phyloP scores from a whole-genome alignment of 1,140 invertebrate genomes.

The Tetragnatha versicolor region DNA sequence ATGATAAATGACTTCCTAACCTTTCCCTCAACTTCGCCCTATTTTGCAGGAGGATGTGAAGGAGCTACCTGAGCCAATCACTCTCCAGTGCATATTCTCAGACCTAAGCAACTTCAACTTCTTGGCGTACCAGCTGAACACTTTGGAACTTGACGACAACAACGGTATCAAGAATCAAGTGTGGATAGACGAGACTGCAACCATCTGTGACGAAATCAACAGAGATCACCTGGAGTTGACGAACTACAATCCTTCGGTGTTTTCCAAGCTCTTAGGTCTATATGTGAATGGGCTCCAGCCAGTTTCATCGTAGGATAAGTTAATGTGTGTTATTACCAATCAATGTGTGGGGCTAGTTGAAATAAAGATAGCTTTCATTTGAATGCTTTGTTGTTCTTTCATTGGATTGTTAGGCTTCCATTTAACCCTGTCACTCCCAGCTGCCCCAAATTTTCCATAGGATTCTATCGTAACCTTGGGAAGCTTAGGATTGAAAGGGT shows the following conservation, averaged over 20 bases:
- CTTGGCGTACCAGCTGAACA: slow-evolving; percentile 55
- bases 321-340: no score
- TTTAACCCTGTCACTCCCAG: no score
- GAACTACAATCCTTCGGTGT: slow-evolving; percentile 34
- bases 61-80: slow-evolving; percentile 42
- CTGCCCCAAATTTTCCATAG: no score
- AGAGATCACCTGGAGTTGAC: slow-evolving; percentile 3
- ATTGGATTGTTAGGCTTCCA: no score
- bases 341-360: no score
- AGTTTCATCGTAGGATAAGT: no score
- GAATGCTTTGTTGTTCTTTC: no score
- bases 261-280: slow-evolving; percentile 21
- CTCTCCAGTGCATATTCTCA: slow-evolving; percentile 50
- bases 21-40: background rate
- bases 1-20: background rate
- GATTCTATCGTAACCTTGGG: no score
- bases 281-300: slow-evolving; percentile 22
- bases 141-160: slow-evolving; percentile 37
- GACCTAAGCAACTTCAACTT: slow-evolving; percentile 27
- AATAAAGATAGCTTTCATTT: no score
- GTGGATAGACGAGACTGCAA: slow-evolving; percentile 45
- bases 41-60: slow-evolving; percentile 41
- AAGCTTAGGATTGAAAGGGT: no score
- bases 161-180: slow-evolving; percentile 56
- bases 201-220: background rate